Percentiles rank a stretch among this genome's conserved stretches.
These are phyloP conservation scores for Morone saxatilis DNA, from an alignment of 2,113 vertebrate species.

Conservation along the genomic window DNA sequence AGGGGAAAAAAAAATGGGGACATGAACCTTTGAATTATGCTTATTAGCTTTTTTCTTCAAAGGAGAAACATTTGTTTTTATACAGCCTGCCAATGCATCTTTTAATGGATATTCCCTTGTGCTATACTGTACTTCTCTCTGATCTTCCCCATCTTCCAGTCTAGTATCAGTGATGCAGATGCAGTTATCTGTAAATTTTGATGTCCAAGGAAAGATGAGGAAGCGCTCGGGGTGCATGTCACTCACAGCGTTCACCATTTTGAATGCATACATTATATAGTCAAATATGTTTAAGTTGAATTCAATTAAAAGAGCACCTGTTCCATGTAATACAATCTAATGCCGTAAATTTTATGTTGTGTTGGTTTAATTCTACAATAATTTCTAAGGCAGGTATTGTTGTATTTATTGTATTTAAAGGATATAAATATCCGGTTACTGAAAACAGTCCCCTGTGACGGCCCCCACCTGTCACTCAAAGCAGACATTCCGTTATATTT, in stretches of 20 bases:
- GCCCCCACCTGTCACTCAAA: too few species aligned
- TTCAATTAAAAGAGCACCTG: not conserved
- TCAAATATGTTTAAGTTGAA: not conserved
- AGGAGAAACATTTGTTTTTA: constrained; percentile 41
- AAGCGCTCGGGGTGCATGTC: not conserved
- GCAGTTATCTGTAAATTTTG: constrained; percentile 41
- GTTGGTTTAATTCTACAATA: not conserved
- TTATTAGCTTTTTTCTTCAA: constrained; percentile 22
- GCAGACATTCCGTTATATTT: too few species aligned
- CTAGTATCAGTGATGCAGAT: constrained; percentile 26
- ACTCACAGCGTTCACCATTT: not conserved
- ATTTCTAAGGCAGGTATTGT: not conserved
- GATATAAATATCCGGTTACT: too few species aligned
- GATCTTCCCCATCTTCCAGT: constrained; percentile 43
- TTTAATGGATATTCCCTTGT: constrained; percentile 57
- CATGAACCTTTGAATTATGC: not conserved
- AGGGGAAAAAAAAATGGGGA: not conserved
- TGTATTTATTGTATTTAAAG: not conserved
- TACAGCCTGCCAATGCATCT: constrained; percentile 39
- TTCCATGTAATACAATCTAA: not conserved
- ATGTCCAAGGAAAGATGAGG: constrained; percentile 21
- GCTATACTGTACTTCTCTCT: constrained; percentile 38
- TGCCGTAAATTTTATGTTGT: not conserved
- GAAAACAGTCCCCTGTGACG: too few species aligned
- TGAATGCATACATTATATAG: not conserved